Evolutionary conservation across 37 sponge, comb jelly and placozoan species (phyloP).

Genomic region (Chondrilla cf. caribensis): DNA sequence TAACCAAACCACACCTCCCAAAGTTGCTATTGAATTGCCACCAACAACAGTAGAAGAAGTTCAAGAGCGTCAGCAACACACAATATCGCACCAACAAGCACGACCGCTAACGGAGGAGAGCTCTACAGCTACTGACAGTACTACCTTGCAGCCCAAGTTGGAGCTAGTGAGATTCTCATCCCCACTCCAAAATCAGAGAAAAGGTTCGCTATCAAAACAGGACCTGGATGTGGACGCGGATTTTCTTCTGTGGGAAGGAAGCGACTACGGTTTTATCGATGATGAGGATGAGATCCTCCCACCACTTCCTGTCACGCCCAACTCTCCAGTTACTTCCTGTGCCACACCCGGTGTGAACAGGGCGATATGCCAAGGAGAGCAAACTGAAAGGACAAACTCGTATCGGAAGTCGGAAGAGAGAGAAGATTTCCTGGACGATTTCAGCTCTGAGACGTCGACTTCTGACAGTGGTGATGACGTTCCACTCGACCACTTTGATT

Average conservation of each 20-base stretch:
- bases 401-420: background rate
- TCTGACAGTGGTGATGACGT: background rate
- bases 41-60: too few relatives aligned
- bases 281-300: background rate
- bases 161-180: slow-evolving; percentile 15
- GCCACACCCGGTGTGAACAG: background rate
- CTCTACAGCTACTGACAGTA: too few relatives aligned
- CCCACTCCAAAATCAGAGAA: background rate
- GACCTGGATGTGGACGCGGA: slow-evolving; percentile 17
- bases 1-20: too few relatives aligned
- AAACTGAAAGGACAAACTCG: background rate
- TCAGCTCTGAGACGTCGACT: background rate
- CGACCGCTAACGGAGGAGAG: too few relatives aligned
- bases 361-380: background rate
- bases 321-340: background rate
- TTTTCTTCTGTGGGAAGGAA: slow-evolving; percentile 7
- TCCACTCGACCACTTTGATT: background rate
- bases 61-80: too few relatives aligned
- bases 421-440: background rate
- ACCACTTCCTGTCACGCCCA: background rate
- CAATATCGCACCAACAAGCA: too few relatives aligned
- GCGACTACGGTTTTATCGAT: slow-evolving; percentile 22
- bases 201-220: background rate
- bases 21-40: too few relatives aligned
- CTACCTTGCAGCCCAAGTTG: background rate